These are phyloP conservation scores for Pipistrellus pygmaeus DNA, from an alignment of 2,797 vertebrate genomes.

Conservation along the genomic window DNA sequence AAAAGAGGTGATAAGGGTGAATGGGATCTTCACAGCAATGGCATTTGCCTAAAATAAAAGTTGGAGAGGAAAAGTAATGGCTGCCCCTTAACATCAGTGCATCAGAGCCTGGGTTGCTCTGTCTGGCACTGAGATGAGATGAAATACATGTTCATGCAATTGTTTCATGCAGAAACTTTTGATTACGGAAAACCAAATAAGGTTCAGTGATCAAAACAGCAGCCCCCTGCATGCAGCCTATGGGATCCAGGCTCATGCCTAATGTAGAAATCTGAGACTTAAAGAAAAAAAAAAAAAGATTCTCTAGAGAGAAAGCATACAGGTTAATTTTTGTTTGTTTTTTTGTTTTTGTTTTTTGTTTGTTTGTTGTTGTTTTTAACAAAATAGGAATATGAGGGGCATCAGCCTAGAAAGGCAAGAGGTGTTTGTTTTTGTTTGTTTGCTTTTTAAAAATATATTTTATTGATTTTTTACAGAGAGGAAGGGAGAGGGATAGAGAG, in stretches of 20 bases:
- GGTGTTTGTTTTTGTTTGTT: background rate
- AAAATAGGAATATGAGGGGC: background rate
- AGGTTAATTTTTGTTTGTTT: background rate
- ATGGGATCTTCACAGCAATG: background rate
- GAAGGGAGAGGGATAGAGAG: too few relatives aligned
- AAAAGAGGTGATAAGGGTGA: background rate
- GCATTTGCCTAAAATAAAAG: background rate
- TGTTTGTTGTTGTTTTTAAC: background rate
- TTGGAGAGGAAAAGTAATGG: background rate
- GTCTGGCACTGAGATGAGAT: background rate
- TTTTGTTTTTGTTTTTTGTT: too few relatives aligned
- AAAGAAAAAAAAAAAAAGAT: background rate
- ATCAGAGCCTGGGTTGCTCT: constrained; percentile 8
- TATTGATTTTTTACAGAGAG: too few relatives aligned
- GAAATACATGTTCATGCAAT: background rate
- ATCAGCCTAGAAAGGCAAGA: constrained; percentile 5
- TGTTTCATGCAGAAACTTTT: background rate
- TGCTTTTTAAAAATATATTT: too few relatives aligned
- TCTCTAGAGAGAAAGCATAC: background rate
- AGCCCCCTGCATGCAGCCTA: background rate
- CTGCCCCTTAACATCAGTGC: background rate
- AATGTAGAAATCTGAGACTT: constrained; percentile 35
- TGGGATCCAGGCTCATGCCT: background rate
- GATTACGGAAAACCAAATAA: constrained; percentile 15
- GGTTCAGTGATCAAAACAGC: constrained; percentile 18